Evolutionary conservation across 1,140 invertebrate species (phyloP).

Genomic region (Saccostrea echinata): DNA sequence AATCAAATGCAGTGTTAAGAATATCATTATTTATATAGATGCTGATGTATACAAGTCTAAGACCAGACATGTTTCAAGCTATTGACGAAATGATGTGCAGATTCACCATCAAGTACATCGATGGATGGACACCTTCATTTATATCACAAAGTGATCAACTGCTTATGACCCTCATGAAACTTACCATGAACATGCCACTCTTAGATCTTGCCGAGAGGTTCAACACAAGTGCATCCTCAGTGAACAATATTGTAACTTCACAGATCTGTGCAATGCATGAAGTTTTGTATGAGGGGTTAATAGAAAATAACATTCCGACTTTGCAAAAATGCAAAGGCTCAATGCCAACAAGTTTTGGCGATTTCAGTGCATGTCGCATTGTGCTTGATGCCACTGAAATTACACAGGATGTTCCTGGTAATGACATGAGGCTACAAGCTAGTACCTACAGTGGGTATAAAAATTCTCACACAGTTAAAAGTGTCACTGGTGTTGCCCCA

Average conservation of each 20-base stretch:
- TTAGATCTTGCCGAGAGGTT: constrained; percentile 10
- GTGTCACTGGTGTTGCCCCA: constrained; percentile 47
- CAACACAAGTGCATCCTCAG: not conserved
- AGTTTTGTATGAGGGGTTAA: too few relatives aligned
- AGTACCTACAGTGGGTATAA: constrained; percentile 43
- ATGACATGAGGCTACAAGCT: constrained; percentile 51
- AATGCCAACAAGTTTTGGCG: constrained; percentile 51
- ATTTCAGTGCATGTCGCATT: constrained; percentile 41
- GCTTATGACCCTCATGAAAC: not conserved
- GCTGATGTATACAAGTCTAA: not conserved
- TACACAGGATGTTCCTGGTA: constrained; percentile 49
- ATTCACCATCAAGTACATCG: not conserved
- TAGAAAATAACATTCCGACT: not conserved
- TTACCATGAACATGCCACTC: not conserved
- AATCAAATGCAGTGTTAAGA: too few relatives aligned
- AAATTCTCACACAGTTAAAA: constrained; percentile 49
- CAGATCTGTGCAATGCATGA: too few relatives aligned
- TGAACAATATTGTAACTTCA: constrained; percentile 10
- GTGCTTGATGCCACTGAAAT: constrained; percentile 51
- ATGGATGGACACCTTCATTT: not conserved
- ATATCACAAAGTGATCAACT: not conserved
- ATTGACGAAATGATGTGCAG: not conserved
- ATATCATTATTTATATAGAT: not conserved
- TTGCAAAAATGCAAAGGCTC: constrained; percentile 48
- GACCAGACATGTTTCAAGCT: constrained; percentile 15